phyloP scores from a whole-genome alignment of 2,797 vertebrate species.

The Cossypha dichroa region DNA sequence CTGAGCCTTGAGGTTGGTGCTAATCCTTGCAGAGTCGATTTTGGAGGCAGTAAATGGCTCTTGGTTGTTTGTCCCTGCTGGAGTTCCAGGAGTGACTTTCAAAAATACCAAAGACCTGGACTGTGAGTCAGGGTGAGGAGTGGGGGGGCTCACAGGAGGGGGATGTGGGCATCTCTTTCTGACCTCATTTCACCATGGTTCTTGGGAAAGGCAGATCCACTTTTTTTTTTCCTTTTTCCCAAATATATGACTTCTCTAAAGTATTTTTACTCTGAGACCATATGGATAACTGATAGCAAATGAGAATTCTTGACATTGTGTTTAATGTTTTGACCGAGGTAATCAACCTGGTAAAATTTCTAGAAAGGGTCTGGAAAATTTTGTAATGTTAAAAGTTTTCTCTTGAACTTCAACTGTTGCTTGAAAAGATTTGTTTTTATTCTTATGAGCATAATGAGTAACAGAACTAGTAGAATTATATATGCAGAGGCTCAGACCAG shows the following conservation, averaged over 20 bases:
- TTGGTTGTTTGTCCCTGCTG: not conserved
- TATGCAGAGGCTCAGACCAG: not conserved
- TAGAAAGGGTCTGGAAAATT: not conserved
- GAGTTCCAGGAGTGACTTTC: not conserved
- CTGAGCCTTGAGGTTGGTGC: not conserved
- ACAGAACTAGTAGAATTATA: not conserved
- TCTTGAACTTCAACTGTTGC: not conserved
- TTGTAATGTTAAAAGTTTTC: not conserved
- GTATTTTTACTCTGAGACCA: not conserved
- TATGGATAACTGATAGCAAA: not conserved
- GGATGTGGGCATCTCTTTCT: not conserved
- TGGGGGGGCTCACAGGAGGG: rapidly evolving
- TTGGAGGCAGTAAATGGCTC: not conserved
- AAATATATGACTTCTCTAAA: not conserved
- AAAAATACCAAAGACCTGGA: not conserved
- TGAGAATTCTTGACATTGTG: not conserved
- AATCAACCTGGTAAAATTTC: not conserved
- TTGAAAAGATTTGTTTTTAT: conserved; percentile 2
- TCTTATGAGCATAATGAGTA: not conserved
- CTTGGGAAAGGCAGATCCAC: not conserved
- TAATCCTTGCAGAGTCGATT: not conserved
- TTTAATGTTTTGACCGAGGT: not conserved
- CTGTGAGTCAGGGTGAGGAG: rapidly evolving
- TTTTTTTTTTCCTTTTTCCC: rapidly evolving
- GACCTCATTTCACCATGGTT: rapidly evolving